Conservation (phyloP, 2,113 vertebrate species). For the Vulpes lagopus region DNA sequence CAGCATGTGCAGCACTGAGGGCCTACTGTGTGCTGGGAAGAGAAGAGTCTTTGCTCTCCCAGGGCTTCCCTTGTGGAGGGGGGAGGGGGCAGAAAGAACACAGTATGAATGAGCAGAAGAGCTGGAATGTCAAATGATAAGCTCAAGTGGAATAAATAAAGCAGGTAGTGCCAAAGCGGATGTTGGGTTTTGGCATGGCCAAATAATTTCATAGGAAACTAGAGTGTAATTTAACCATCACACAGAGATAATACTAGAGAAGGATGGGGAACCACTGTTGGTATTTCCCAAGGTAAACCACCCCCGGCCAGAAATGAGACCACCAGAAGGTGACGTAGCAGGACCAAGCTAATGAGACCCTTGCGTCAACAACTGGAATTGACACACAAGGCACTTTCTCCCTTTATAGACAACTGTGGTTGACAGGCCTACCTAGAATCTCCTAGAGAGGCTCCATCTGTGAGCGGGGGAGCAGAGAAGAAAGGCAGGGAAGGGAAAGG, state of each 20-base stretch:
- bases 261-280: rapidly evolving
- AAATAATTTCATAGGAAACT: neutral
- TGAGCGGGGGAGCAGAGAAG: neutral
- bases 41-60: neutral
- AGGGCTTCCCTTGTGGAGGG: neutral
- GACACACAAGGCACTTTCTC: neutral
- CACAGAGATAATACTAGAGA: neutral
- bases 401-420: neutral
- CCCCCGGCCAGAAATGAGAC: neutral
- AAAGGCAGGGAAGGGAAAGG: too few species aligned
- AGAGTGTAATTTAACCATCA: neutral
- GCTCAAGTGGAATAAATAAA: neutral
- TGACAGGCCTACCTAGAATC: neutral
- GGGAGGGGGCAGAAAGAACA: neutral
- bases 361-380: neutral
- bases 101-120: neutral
- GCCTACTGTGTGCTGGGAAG: neutral
- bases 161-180: too few species aligned
- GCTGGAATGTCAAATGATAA: neutral
- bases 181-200: rapidly evolving
- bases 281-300: neutral
- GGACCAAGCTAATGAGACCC: neutral
- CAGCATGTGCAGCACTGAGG: rapidly evolving
- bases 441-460: neutral
- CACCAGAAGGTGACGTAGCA: rapidly evolving